Conservation (phyloP, 2,888 invertebrate species). For the Ophion ellenae region DNA sequence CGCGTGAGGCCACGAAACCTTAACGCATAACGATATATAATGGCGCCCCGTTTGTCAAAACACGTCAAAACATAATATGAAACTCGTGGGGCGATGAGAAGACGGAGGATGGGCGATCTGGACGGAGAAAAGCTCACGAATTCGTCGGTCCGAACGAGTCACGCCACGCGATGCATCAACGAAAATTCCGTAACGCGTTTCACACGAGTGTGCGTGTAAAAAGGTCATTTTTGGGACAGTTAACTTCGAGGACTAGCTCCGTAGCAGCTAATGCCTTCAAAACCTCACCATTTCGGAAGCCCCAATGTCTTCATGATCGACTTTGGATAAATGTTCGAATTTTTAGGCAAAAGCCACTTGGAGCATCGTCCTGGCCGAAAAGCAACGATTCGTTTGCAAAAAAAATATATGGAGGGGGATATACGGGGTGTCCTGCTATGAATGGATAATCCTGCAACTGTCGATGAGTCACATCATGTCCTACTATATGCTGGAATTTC, state of each 20-base stretch:
- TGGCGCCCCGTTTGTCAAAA: slow-evolving; percentile 83
- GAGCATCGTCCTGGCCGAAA: background rate
- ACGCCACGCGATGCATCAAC: slow-evolving; percentile 81
- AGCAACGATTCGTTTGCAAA: background rate
- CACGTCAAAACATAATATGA: slow-evolving; percentile 81
- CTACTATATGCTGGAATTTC: no score
- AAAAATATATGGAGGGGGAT: background rate
- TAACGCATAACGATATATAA: slow-evolving; percentile 72
- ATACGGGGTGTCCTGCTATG: no score
- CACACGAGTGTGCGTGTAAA: slow-evolving; percentile 10
- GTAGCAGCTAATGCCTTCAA: background rate
- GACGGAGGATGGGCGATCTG: slow-evolving; percentile 16
- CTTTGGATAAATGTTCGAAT: no score
- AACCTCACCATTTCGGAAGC: background rate
- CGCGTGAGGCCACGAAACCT: slow-evolving; percentile 24
- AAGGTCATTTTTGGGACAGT: background rate
- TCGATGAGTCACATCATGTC: no score
- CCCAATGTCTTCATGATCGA: no score
- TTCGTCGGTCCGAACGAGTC: slow-evolving; percentile 68
- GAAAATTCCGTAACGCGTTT: slow-evolving; percentile 54
- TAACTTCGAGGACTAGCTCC: background rate
- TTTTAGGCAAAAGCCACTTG: no score
- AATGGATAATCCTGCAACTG: no score
- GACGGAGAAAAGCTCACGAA: slow-evolving; percentile 29
- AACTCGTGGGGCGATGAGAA: slow-evolving; percentile 54